A percentile compares a stretch with the other conserved stretches of the same genome.
Evolutionary conservation across 2,888 invertebrate species (phyloP).

Genomic region (Drosophila algonquin): DNA sequence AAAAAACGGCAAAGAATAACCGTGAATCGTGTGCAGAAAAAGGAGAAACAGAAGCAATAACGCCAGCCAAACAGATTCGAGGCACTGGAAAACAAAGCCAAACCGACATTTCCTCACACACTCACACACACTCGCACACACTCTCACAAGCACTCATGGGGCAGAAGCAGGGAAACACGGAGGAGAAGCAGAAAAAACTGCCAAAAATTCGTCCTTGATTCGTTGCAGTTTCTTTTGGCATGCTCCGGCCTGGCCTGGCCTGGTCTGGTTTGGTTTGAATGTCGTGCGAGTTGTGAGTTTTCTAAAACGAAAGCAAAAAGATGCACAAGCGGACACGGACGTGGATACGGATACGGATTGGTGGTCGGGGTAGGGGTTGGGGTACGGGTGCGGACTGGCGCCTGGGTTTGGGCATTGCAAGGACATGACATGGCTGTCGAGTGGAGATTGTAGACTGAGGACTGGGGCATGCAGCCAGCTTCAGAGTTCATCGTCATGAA

Average conservation of each 20-base stretch:
- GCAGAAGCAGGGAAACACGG: slow-evolving; percentile 1
- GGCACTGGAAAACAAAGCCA: slow-evolving; percentile 34
- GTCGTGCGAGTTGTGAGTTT: slow-evolving; percentile 68
- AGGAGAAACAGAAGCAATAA: slow-evolving; percentile 28
- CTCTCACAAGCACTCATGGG: neutral
- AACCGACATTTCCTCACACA: slow-evolving; percentile 12
- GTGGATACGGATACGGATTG: neutral
- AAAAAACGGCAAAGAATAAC: slow-evolving; percentile 39
- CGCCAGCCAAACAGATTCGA: slow-evolving; percentile 6
- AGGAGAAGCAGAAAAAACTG: slow-evolving; percentile 65
- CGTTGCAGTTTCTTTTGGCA: slow-evolving; percentile 82
- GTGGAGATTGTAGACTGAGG: slow-evolving; percentile 37
- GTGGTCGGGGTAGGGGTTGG: slow-evolving; percentile 3
- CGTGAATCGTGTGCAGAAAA: slow-evolving; percentile 23
- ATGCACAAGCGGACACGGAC: slow-evolving; percentile 50
- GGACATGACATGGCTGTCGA: slow-evolving; percentile 53
- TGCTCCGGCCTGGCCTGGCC: slow-evolving; percentile 12
- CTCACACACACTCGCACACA: neutral
- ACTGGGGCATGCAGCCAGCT: slow-evolving; percentile 22
- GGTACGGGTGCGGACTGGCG: neutral
- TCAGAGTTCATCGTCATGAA: slow-evolving; percentile 68
- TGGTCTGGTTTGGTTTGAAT: slow-evolving; percentile 44
- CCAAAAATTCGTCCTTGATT: slow-evolving; percentile 83
- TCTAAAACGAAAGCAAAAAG: slow-evolving; percentile 82
- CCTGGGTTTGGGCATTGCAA: slow-evolving; percentile 38